These are phyloP conservation scores for Myiopsitta monachus DNA, from an alignment of 2,113 vertebrate species.

Conservation along the genomic window DNA sequence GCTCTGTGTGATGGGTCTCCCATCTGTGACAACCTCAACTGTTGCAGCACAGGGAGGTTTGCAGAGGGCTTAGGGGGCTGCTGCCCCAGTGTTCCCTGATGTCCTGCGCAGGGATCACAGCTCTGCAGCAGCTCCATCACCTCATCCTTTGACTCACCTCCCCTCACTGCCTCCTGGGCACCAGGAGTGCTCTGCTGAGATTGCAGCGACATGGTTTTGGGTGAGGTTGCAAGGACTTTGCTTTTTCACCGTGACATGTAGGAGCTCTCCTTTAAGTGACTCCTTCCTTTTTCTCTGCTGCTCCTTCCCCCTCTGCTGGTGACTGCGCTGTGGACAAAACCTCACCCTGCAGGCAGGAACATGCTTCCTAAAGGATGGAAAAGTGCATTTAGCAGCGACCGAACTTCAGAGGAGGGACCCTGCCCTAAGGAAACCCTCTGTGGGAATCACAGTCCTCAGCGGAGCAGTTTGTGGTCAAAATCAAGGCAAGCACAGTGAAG, in stretches of 20 bases:
- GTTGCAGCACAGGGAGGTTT: background rate
- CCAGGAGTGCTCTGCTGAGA: background rate
- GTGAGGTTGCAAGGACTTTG: background rate
- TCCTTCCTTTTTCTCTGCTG: background rate
- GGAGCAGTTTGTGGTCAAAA: background rate
- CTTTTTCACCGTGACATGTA: background rate
- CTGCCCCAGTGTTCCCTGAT: rapidly evolving
- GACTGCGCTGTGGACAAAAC: background rate
- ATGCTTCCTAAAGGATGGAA: background rate
- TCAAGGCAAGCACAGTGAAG: background rate
- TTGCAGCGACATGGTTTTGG: rapidly evolving
- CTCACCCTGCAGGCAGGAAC: background rate
- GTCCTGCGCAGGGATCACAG: background rate
- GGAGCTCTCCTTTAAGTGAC: background rate
- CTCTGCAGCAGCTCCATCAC: background rate
- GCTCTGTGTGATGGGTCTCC: background rate
- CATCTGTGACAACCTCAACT: too few species aligned
- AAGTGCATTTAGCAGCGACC: rapidly evolving
- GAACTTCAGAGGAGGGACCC: background rate
- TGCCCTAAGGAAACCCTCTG: background rate
- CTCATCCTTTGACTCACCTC: background rate
- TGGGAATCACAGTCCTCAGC: background rate
- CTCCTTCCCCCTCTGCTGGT: slow-evolving; percentile 34
- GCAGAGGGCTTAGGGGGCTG: background rate
- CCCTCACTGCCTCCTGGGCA: background rate